These are phyloP conservation scores for Osmerus eperlanus DNA, from an alignment of 2,113 vertebrate species.

Conservation along the genomic window DNA sequence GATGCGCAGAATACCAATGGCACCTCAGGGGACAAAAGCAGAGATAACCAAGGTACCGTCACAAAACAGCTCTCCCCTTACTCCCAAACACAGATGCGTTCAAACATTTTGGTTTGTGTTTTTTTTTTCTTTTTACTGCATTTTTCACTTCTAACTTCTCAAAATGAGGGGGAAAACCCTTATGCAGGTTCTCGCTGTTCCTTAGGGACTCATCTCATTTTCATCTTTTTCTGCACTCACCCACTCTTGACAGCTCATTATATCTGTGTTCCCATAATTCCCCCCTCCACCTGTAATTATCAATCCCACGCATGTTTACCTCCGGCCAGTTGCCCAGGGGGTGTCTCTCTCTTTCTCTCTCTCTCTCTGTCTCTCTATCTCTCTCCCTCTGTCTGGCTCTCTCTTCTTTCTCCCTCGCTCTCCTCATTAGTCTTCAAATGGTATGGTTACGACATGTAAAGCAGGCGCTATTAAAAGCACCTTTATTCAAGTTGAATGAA, in stretches of 20 bases:
- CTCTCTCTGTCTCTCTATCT: constrained; percentile 46
- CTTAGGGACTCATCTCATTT: constrained; percentile 59
- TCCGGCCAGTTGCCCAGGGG: constrained; percentile 69
- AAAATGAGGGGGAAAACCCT: constrained; percentile 36
- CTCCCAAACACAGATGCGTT: not conserved
- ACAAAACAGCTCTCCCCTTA: not conserved
- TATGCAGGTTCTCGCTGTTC: constrained; percentile 52
- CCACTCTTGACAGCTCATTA: constrained; percentile 69
- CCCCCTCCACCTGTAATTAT: constrained; percentile 73
- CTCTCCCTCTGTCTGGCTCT: constrained; percentile 48
- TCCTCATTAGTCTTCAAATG: not conserved
- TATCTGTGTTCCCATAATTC: constrained; percentile 67
- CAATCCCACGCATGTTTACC: constrained; percentile 68
- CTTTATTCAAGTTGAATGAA: constrained; percentile 12
- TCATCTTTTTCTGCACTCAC: constrained; percentile 59
- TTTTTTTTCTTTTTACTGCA: constrained; percentile 1
- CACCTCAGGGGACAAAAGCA: constrained; percentile 64
- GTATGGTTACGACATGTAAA: not conserved
- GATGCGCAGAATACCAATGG: constrained; percentile 82
- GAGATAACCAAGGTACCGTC: constrained; percentile 75
- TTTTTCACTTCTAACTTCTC: constrained; percentile 19
- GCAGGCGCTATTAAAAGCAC: constrained; percentile 2
- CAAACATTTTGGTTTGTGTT: not conserved
- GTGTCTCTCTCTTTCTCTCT: constrained; percentile 47
- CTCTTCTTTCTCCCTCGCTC: not conserved